Evolutionary conservation across 2,113 vertebrate species (phyloP).

Genomic region (Oenanthe melanoleuca): DNA sequence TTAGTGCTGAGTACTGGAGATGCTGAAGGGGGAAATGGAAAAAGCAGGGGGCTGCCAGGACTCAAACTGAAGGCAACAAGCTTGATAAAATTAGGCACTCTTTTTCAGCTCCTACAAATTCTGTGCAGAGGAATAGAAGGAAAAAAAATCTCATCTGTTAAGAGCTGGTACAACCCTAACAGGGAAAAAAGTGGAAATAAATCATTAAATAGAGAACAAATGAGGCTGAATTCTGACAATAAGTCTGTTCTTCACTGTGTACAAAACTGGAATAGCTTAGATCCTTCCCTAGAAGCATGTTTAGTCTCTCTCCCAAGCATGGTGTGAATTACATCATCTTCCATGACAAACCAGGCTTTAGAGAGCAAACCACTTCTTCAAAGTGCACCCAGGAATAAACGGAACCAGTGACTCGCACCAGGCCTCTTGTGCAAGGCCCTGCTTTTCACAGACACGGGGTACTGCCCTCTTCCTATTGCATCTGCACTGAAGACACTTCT

Average conservation of each 20-base stretch:
- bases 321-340: constrained; percentile 39
- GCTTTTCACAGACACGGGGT: background rate
- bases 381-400: background rate
- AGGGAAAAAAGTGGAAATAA: background rate
- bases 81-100: background rate
- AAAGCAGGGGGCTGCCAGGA: constrained; percentile 20
- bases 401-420: background rate
- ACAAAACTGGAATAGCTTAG: background rate
- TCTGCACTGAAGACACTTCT: background rate
- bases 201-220: background rate
- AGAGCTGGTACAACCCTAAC: background rate
- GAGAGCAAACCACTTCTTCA: background rate
- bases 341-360: background rate
- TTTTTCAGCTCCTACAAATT: background rate
- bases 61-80: background rate
- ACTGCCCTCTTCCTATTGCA: background rate
- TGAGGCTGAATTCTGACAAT: background rate
- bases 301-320: background rate
- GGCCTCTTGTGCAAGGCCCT: background rate
- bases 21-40: constrained; percentile 9
- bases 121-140: background rate
- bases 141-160: background rate
- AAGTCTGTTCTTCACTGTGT: background rate
- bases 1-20: background rate
- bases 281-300: background rate